Evolutionary conservation across 1,140 invertebrate species (phyloP), one percentile per base, ranked within the genome.

Genomic region (Drosophila seguyi): DNA sequence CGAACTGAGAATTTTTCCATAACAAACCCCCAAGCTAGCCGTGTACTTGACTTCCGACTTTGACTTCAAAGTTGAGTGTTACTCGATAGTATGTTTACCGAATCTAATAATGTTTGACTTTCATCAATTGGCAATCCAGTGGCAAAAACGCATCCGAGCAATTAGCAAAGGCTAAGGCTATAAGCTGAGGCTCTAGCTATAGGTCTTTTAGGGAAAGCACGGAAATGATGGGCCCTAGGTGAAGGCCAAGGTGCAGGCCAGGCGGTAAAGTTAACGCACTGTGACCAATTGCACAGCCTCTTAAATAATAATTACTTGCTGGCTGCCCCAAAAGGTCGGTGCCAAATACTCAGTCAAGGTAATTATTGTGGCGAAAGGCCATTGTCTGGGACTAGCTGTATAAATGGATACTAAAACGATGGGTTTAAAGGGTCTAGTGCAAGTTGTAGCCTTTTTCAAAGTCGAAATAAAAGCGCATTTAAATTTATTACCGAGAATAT

Each of bases 31-130:
- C 8, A n/a, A 29, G 44, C 60, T 41, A 25, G 6, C 22, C 20
- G 65, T 71, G 31, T 31, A 58, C 68, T 72, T 58, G 36, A 48
- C 66, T 72, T 71, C 52, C 68, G 68, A 72, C 68, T 72, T 71
- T 53, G 61, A 36, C 65, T 41, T 34, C 59, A 50, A 63, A 67
- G 56, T 39, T 20, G 11, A 39, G 45, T 67, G 45, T 52, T 42
- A 50, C 45, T 27, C 18, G 18, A 25, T 66, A 34, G 60, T 47
- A 22, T 62, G 14, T 71, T 69, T 69, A 34, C 34, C 48, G 48
- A 69, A 47, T 57, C 50, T 39, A 57, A 56, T 39, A 72, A 20
- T 71, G 18, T 68, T 55, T 72, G 36, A 71, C 20, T 71, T 58
- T 27, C 62, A 71, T 68, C 31, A 56, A 41, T 47, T 69, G 44